phyloP scores from a whole-genome alignment of 1,140 invertebrate genomes.

The Hydropsyche tenuis region DNA sequence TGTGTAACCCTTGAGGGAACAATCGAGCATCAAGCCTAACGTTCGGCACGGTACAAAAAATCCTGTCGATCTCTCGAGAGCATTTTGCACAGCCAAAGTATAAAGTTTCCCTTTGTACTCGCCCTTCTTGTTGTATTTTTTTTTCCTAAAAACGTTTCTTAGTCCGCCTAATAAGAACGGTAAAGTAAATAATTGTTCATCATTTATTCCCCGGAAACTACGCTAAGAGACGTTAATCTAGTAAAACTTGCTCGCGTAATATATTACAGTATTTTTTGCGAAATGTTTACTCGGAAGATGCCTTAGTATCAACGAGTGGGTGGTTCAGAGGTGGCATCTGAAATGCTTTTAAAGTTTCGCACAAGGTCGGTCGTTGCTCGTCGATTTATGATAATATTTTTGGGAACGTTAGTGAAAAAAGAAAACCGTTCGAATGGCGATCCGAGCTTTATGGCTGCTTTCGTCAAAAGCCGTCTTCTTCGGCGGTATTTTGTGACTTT shows the following conservation, averaged over 20 bases:
- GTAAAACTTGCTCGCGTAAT: background rate
- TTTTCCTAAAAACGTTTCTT: background rate
- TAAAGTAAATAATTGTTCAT: conserved; percentile 14
- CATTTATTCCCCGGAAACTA: conserved; percentile 20
- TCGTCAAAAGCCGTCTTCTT: too few species aligned
- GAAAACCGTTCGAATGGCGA: too few species aligned
- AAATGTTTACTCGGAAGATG: too few species aligned
- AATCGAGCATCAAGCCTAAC: too few species aligned
- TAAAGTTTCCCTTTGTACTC: background rate
- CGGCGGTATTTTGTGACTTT: too few species aligned
- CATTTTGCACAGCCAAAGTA: background rate
- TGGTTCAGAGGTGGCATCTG: too few species aligned
- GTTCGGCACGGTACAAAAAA: background rate
- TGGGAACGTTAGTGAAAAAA: too few species aligned
- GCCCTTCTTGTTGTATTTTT: background rate
- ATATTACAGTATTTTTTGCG: background rate
- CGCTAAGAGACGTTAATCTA: background rate
- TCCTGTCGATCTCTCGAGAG: conserved; percentile 2
- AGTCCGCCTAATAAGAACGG: background rate
- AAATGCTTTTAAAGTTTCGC: too few species aligned
- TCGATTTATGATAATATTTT: too few species aligned
- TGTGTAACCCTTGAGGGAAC: conserved; percentile 1
- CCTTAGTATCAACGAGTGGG: too few species aligned
- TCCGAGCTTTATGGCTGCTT: too few species aligned
- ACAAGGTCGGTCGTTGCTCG: too few species aligned